Base-by-base conservation (phyloP, 2,888 invertebrate species). In the Sarcophaga carnaria region DNA sequence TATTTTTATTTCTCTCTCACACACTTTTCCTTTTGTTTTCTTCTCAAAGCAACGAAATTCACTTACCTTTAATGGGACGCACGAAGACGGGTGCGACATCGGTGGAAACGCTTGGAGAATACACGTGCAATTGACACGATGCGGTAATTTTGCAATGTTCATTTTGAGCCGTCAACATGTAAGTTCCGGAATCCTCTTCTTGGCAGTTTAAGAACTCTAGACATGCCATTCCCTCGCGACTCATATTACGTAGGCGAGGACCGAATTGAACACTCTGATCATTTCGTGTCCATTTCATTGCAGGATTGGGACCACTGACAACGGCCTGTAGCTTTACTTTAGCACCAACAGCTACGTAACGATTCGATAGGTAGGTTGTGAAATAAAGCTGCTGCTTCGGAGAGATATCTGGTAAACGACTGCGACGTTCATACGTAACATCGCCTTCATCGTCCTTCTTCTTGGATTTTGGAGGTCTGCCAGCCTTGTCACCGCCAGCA, bases 241-340 rank as follows among this genome's bases (percentile, higher is more conserved):
- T 93, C 91, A 92, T 90, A 86, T 94, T 94, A 71, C 91, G 91
- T 49, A 94, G 89, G 70, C 91, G 91, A 0, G 92, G 91, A 37
- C 93, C 92, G 84, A 91, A 93, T 10, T 89, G 87, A 0, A 95
- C 90, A 84, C 93, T 93, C 84, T 94, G 92, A 2, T 95, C 95
- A 92, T 97, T 96, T 91, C 96, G 97, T 76, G 95, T 95, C 97
- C 97, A 97, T 85, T 95, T 95, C 12, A 97, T 94, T 59, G 94
- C 94, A 10, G 97, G 95, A 86, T 96, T 96, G 0, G 96, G 95
- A 8, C 97, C 96, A 62, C 97, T 94, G 2, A 97, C 95, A 82
- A 96, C 96, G 90, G 97, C 97, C 4, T 96, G 97, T 60, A 98
- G 92, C 93, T 97, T 97, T 6, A 97, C 96, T 89, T 96, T 94